These are phyloP conservation scores for Lordiphosa mommai DNA, from an alignment of 1,140 invertebrate genomes.

Conservation along the genomic window DNA sequence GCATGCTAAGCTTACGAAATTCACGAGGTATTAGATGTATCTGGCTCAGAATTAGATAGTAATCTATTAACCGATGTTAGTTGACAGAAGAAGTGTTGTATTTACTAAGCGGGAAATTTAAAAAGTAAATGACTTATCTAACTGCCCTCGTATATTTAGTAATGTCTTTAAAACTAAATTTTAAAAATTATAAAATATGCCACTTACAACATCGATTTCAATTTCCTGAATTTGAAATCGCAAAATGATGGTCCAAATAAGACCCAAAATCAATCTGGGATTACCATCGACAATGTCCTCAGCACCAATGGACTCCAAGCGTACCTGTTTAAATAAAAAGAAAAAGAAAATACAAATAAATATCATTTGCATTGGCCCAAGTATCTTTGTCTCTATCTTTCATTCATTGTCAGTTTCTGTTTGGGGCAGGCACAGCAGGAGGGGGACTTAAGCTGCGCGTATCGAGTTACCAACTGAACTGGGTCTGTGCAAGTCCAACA, in stretches of 20 bases:
- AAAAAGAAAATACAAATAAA: conserved; percentile 2
- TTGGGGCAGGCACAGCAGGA: not conserved
- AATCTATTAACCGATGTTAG: not conserved
- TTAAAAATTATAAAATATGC: too few species aligned
- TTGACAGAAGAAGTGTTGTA: too few species aligned
- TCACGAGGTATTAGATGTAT: too few species aligned
- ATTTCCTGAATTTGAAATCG: conserved; percentile 99
- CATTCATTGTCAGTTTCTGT: not conserved
- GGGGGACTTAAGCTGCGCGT: conserved; percentile 42
- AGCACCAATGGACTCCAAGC: conserved; percentile 94
- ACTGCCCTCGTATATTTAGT: too few species aligned
- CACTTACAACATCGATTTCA: conserved; percentile 95
- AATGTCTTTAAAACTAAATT: too few species aligned
- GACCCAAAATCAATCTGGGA: conserved; percentile 95
- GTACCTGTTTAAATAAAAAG: conserved; percentile 36
- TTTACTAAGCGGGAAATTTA: too few species aligned
- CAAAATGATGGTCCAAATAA: conserved; percentile 99
- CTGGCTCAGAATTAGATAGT: not conserved
- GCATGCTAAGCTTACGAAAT: too few species aligned
- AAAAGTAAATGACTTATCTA: too few species aligned
- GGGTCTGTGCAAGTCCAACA: conserved; percentile 24
- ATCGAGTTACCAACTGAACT: conserved; percentile 48
- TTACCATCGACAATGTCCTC: conserved; percentile 99
- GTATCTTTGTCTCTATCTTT: conserved; percentile 1
- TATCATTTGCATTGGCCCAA: conserved; percentile 35